Base-by-base conservation (phyloP, 23 tunicate species). In the Oikopleura vanhoeffeni region DNA sequence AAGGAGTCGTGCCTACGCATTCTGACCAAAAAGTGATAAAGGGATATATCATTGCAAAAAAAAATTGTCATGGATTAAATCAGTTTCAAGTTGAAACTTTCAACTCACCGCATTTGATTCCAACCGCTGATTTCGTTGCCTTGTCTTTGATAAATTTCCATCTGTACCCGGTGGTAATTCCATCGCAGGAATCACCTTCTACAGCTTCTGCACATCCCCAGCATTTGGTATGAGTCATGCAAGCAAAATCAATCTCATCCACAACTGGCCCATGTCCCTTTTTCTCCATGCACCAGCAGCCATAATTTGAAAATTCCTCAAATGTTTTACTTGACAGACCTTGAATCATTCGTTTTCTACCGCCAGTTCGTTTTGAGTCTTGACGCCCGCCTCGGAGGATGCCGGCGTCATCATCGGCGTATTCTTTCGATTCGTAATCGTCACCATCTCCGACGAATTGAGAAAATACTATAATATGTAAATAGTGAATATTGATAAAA, bases 281-380 rank as follows among this genome's bases (percentile, higher is more conserved):
- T 13, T 71, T 71, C 79, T 71, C 79, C 79, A 71, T 18, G 38
- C 79, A 71, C 79, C 79, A 71, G 38, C 79, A 71, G 38, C 79
- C 79, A 30, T 71, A 71, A 33, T 71, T 33, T 38, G 27, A 33
- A 38, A 71, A 71, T 32, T 71, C 79, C 79, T 38, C 27, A 71
- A 71, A 71, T 33, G 27, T 71, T 30, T 32, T 28, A 13, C 4
- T 28, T 4, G 79, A 2, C 34, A 71, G 27, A 13, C 38, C 38
- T 18, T 71, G 27, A 30, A 71, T 71, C 79, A 71, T 71, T 30
- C 35, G 27, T 38, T 30, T 71, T 71, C 79, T 28, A 13, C 79
- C 79, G 2, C 79, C 79, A 2, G 2, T 32, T 24, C 79, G 79
- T 13, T 18, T 13, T 33, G 36, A 33, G 4, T 33, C 36, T 2